Percentiles rank a stretch among this genome's conserved stretches.
phyloP scores from a whole-genome alignment of 2,797 vertebrate genomes.

The Crocodylus rhombifer region DNA sequence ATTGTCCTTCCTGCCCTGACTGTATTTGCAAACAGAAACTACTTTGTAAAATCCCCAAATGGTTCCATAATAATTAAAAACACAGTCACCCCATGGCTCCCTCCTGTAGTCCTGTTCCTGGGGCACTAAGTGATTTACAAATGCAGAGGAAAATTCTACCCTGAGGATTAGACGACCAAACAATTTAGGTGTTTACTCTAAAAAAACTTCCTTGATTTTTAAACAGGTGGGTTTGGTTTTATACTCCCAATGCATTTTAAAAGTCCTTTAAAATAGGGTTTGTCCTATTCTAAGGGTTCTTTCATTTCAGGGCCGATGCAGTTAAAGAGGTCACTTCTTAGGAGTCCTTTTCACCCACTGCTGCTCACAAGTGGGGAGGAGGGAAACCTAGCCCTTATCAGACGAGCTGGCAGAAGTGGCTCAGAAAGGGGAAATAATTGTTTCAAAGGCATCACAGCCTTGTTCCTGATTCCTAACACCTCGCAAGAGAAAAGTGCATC shows the following conservation, averaged over 20 bases:
- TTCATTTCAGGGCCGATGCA: slow-evolving; percentile 26
- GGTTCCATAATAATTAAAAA: background rate
- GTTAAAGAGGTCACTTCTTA: slow-evolving; percentile 37
- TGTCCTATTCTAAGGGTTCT: background rate
- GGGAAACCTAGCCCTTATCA: slow-evolving; percentile 33
- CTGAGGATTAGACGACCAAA: background rate
- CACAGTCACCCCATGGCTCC: background rate
- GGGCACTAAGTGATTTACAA: background rate
- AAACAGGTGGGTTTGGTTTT: background rate
- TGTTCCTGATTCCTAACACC: slow-evolving; percentile 24
- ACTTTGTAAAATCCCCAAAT: background rate
- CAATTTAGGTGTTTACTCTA: background rate
- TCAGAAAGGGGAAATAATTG: slow-evolving; percentile 22
- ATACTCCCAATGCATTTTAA: background rate
- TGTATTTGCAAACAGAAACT: background rate
- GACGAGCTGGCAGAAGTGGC: background rate
- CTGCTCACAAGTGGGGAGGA: background rate
- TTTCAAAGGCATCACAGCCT: slow-evolving; percentile 44
- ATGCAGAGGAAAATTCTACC: background rate
- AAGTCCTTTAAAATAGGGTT: background rate
- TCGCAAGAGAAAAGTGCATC: slow-evolving; percentile 55
- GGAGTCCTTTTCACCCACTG: background rate
- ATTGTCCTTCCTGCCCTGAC: background rate
- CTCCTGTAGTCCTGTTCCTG: background rate
- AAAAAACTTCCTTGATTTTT: background rate